Conservation (phyloP, 2,113 vertebrate genomes). For the Athene cunicularia region DNA sequence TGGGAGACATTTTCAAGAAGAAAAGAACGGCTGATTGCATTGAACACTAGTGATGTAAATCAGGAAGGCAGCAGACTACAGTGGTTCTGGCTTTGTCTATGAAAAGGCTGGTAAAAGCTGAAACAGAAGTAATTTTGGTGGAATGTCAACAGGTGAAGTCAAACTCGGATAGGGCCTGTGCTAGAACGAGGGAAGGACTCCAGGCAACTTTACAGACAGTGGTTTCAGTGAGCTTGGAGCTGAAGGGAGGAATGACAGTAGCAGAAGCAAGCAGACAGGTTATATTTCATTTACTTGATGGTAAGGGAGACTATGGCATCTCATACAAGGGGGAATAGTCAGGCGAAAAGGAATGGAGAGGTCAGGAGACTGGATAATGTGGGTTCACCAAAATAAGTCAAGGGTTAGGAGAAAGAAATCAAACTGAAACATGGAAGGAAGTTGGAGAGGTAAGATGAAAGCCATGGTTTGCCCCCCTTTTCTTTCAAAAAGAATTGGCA, state of each 20-base stretch:
- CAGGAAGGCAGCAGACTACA: background rate
- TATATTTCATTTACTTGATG: background rate
- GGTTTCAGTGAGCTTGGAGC: background rate
- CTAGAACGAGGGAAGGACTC: background rate
- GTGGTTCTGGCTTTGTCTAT: background rate
- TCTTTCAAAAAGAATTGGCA: background rate
- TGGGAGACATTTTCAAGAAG: background rate
- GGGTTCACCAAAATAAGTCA: background rate
- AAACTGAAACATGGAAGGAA: background rate
- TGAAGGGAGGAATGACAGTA: background rate
- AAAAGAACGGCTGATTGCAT: background rate
- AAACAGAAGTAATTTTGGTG: background rate
- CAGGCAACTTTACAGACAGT: background rate
- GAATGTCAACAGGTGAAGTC: background rate
- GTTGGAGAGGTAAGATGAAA: background rate
- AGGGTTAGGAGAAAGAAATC: background rate
- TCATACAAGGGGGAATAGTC: background rate
- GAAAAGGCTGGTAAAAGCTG: background rate
- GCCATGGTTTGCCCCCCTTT: background rate
- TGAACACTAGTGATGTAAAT: background rate
- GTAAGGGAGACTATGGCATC: background rate
- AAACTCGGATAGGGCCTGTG: accelerated
- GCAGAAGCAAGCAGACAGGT: background rate
- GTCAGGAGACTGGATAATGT: background rate
- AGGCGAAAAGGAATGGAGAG: background rate